phyloP scores from a whole-genome alignment of 2,797 vertebrate genomes.

The Rhinichthys osculus region DNA sequence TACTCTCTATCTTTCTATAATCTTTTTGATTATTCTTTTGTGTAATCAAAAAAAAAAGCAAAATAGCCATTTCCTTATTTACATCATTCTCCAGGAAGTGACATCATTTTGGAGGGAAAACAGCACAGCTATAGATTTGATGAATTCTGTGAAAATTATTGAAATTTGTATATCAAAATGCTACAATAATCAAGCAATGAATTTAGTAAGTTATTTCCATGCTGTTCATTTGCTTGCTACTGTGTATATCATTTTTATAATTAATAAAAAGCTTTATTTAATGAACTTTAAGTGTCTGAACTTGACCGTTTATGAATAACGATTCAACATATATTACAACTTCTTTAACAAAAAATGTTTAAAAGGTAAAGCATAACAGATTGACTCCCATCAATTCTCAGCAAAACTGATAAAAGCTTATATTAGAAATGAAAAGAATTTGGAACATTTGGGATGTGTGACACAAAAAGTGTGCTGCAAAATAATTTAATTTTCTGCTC shows the following conservation, averaged over 20 bases:
- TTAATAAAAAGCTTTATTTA: neutral
- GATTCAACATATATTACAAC: neutral
- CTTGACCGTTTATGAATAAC: neutral
- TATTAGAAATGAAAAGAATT: neutral
- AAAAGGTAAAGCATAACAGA: neutral
- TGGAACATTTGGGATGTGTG: neutral
- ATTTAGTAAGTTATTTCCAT: neutral
- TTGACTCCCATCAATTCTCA: neutral
- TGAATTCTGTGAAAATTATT: neutral
- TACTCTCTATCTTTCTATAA: neutral
- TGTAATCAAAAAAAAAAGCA: neutral
- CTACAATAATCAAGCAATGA: neutral
- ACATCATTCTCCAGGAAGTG: neutral
- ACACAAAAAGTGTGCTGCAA: too few relatives aligned
- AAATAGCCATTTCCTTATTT: neutral
- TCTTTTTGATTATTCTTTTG: neutral
- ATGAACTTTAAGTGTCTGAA: neutral
- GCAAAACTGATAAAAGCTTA: too few relatives aligned
- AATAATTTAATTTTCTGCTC: neutral
- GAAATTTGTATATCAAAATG: neutral
- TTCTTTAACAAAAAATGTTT: neutral
- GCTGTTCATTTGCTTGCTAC: neutral
- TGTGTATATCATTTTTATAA: neutral
- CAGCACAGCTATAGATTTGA: neutral
- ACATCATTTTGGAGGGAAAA: slow-evolving; percentile 3